Base-by-base conservation (phyloP, 2,888 invertebrate genomes). In the Rotaria socialis region DNA sequence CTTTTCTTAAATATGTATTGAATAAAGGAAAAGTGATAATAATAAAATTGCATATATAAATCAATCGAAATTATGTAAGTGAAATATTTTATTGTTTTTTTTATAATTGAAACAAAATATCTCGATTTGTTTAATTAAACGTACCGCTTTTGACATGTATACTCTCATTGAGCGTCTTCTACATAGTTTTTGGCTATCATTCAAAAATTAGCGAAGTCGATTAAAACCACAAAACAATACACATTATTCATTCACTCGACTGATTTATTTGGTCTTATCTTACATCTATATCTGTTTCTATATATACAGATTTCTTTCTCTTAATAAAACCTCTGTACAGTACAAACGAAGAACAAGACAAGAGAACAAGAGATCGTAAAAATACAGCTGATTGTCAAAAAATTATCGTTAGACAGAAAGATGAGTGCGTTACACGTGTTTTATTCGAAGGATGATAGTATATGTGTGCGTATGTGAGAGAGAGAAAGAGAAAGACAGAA, bases 321-420 rank as follows among this genome's bases (percentile, higher is more conserved):
- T 67, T 35, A 67, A 67, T 35, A 35, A 67, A 55, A 67, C 16
- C 16, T 67, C 19, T 67, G 2, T 27, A 16, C 14, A 67, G 19
- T 67, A 35, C 27, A 6, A 35, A 35, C 35, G 35, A 27, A 35
- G 35, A 35, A 27, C 6, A 19, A 67, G 35, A 56, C 56, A 6
- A 56, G 19, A 67, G 35, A 19, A 67, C 5, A 27, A 67, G 16
- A 35, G 35, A 35, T 56, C 24, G 56, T 56, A 56, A 35, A 67
- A 67, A 55, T 35, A 67, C 67, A 67, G 67, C 67, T 67, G 67
- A 67, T 67, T 67, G 67, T 67, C 67, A 67, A 67, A 67, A 35
- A 35, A 67, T 56, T 55, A 56, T 8, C 24, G 24, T 8, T 56
- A 56, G 56, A 24, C 56, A 56, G 24, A 56, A 1, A 6, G 24